Base-by-base conservation (phyloP, 1,140 invertebrate species). In the Microvelia longipes region DNA sequence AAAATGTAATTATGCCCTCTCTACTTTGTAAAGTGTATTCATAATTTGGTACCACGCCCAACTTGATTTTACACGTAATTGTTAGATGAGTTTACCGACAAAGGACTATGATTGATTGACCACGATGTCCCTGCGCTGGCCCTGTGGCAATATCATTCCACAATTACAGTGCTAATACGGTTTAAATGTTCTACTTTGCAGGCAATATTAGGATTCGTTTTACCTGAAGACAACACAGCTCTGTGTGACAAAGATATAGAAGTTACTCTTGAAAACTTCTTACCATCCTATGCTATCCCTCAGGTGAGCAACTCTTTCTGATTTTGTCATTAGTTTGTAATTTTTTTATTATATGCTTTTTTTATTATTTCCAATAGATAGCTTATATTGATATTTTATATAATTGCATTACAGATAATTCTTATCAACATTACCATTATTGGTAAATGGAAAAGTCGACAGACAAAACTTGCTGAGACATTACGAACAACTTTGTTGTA, bases 391-490 rank as follows among this genome's bases (percentile, higher is more conserved):
- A n/a, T n/a, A n/a, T n/a, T n/a, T n/a, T n/a, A n/a, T n/a, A n/a
- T n/a, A n/a, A n/a, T n/a, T n/a, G n/a, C n/a, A n/a, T n/a, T 81
- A 27, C 77, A 86, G 81, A 83, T 92, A 0, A 82, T 91, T 5
- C 77, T 90, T 0, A 77, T 92, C 2, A 86, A 91, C 11, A 83
- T 85, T 94, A 70, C 92, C 91, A 0, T 79, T 91, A 1, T 78
- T 93, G 13, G 88, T 90, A 0, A 94, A 93, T 78, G 91, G 91
- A 2, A 94, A 94, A 82, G 87, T 88, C 13, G 91, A 94, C 78
- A 82, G 91, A 69, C 91, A 93, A 76, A 78, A 82, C 0, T 77
- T 93, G 28, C 77, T 93, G 60, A 86, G 87, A 74, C 82, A 82
- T 72, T 92, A 91, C 71, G 88, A 71, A 14, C 67, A 75, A 27